A percentile compares a stretch with the other conserved stretches of the same genome.
Evolutionary conservation across 2,888 invertebrate genomes (phyloP).

Genomic region (Xylophagus ater): DNA sequence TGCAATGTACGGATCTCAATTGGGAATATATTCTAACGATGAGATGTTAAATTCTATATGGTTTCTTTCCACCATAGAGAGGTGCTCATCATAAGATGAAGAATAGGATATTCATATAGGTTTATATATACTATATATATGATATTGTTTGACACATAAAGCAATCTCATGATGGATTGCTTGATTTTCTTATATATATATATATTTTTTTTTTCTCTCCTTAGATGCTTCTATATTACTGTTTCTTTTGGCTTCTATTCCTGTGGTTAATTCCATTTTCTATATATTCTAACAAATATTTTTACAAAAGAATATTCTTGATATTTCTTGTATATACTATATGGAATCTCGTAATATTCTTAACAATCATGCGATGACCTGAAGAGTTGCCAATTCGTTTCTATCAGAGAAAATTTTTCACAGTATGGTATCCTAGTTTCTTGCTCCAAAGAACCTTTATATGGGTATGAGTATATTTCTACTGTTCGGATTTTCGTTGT

Average conservation of each 20-base stretch:
- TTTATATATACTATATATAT: constrained; percentile 9
- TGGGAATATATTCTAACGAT: too few relatives aligned
- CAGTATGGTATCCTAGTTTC: too few relatives aligned
- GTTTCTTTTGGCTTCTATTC: constrained; percentile 4
- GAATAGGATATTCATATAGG: not conserved
- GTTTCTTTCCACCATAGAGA: not conserved
- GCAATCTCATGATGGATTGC: constrained; percentile 19
- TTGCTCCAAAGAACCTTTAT: too few relatives aligned
- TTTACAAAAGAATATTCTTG: too few relatives aligned
- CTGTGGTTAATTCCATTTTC: too few relatives aligned
- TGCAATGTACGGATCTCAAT: too few relatives aligned
- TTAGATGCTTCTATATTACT: constrained; percentile 2
- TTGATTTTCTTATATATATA: constrained; percentile 12
- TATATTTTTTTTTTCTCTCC: constrained; percentile 4
- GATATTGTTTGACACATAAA: constrained; percentile 19
- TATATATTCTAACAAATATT: too few relatives aligned
- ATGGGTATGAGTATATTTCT: too few relatives aligned
- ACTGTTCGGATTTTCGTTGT: constrained; percentile 10
- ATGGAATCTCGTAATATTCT: too few relatives aligned
- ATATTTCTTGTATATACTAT: too few relatives aligned
- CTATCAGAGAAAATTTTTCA: too few relatives aligned
- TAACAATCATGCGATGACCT: constrained; percentile 2
- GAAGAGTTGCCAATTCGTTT: constrained; percentile 11
- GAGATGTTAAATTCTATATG: not conserved
- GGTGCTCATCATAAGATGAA: not conserved